phyloP scores from a whole-genome alignment of 2,113 vertebrate genomes.

The Passer domesticus region DNA sequence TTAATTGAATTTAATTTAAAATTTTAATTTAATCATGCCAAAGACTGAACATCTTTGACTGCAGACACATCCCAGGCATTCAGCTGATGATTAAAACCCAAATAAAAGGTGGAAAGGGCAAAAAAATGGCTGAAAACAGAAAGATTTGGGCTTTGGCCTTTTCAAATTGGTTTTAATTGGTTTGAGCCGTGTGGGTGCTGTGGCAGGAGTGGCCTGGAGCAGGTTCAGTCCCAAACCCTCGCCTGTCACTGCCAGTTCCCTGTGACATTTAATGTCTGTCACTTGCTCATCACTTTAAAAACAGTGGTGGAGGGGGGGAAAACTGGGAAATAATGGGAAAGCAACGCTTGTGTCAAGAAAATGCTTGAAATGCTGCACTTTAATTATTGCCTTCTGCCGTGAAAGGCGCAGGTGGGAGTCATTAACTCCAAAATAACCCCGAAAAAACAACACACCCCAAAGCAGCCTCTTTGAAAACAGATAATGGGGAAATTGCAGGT shows the following conservation, averaged over 20 bases:
- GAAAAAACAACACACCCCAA: not conserved
- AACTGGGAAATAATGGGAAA: not conserved
- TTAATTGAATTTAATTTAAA: not conserved
- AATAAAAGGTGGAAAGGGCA: not conserved
- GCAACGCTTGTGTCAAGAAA: not conserved
- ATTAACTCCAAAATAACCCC: not conserved
- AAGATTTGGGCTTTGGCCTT: not conserved
- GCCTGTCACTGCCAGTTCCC: not conserved
- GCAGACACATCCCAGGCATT: not conserved
- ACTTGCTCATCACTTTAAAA: not conserved
- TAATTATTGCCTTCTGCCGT: slow-evolving; percentile 33
- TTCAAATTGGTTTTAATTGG: not conserved
- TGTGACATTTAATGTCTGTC: slow-evolving; percentile 21
- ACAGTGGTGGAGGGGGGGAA: not conserved
- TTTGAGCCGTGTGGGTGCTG: not conserved
- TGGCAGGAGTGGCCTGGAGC: not conserved
- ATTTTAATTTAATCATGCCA: not conserved
- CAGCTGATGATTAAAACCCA: not conserved
- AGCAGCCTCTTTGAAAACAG: not conserved
- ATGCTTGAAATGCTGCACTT: not conserved
- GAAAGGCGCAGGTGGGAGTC: slow-evolving; percentile 38
- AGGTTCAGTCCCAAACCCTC: not conserved
- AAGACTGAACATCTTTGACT: not conserved
- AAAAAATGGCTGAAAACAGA: not conserved
- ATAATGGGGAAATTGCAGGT: not conserved